Conservation (phyloP, 2,888 invertebrate species). For the Lymantria dispar region DNA sequence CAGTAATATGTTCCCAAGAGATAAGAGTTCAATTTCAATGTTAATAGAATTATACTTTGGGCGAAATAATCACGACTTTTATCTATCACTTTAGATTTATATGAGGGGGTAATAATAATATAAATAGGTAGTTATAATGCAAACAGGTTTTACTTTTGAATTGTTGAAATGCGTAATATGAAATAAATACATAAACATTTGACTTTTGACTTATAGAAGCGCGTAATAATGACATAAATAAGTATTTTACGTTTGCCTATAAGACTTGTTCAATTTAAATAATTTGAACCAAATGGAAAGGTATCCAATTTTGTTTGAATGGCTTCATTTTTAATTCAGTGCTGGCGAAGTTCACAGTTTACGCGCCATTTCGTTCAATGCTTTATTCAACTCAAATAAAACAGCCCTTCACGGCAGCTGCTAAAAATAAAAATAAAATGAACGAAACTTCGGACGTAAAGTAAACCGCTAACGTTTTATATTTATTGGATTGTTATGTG, state of each 20-base stretch:
- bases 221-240: too few species aligned
- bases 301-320: constrained; percentile 2
- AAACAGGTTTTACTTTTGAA: too few species aligned
- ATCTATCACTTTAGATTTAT: too few species aligned
- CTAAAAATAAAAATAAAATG: constrained; percentile 2
- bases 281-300: neutral
- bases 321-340: constrained; percentile 7
- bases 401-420: neutral
- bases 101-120: too few species aligned
- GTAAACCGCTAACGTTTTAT: neutral
- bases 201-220: too few species aligned
- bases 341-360: constrained; percentile 6
- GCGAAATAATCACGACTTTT: too few species aligned
- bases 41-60: too few species aligned
- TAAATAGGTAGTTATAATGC: too few species aligned
- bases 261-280: neutral
- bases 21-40: too few species aligned
- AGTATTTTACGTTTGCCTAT: neutral
- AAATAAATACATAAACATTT: too few species aligned
- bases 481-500: neutral
- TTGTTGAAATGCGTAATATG: too few species aligned
- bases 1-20: too few species aligned
- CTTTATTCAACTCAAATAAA: constrained; percentile 3
- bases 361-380: constrained; percentile 6
- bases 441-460: neutral